Base-by-base conservation (phyloP, 2,888 invertebrate species). In the Tricholauxania praeusta region DNA sequence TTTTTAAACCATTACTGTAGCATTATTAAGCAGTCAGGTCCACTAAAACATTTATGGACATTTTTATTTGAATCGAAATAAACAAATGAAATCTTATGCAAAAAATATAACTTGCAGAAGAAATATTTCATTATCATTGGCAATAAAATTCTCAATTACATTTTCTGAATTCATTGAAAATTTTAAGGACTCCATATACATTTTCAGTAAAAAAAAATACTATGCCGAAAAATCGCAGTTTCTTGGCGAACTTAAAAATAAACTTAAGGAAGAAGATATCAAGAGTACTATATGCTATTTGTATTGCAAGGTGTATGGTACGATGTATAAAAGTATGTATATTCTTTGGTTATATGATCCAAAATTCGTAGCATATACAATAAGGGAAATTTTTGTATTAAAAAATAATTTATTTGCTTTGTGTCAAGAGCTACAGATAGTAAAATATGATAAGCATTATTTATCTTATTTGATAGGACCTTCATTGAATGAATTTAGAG, bases 1-100 rank as follows among this genome's bases (percentile, higher is more conserved):
- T 73, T 73, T 59, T 39, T 73, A n/a, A 53, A 55, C 17, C 63
- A 70, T 65, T 71, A 73, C 52, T 52, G 53, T 57, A 57, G 64
- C 55, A 68, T 69, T 55, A 49, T 73, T 51, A 63, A 57, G 59
- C n/a, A 73, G 39, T 69, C 73, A 57, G 73, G 73, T 3, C 69
- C 73, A 17, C 64, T 73, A 51, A 17, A 19, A 19, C 70, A 71
- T 66, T 52, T 66, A 14, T 73, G 57, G 39, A 66, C 71, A 10
- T 73, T 72, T 22, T 47, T 19, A 39, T 69, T 69, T 69, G 69
- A 69, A 69, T 69, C 59, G 47, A 57, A 69, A 22, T 49, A 32
- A 59, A 48, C 19, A 69, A 69, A 28, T 53, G 15, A 67, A 67
- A 55, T 55, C 47, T 6, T 67, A 53, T 22, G 28, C 68, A 47